Conservation (phyloP, 2,113 vertebrate species). For the Delphinus delphis region DNA sequence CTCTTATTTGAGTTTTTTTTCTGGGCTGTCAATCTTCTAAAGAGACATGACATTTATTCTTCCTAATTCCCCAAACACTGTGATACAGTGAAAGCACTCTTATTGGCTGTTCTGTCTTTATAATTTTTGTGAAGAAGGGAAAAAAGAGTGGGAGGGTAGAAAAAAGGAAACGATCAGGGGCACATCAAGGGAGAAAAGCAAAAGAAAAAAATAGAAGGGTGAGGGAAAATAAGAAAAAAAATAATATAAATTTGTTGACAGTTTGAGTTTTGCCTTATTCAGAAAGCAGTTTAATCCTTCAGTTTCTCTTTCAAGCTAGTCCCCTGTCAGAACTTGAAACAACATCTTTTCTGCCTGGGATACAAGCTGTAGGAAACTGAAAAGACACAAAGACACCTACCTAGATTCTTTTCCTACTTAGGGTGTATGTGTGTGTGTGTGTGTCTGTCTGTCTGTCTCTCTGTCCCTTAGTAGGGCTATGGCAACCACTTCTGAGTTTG, state of each 20-base stretch:
- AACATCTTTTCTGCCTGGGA: background rate
- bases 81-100: background rate
- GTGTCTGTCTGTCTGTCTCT: background rate
- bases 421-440: background rate
- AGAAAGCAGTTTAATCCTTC: slow-evolving; percentile 40
- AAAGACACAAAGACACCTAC: background rate
- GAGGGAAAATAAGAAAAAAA: slow-evolving; percentile 11
- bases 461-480: background rate
- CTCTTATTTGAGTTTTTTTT: background rate
- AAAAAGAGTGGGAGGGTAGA: background rate
- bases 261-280: slow-evolving; percentile 3
- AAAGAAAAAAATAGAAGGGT: background rate
- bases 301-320: slow-evolving; percentile 25
- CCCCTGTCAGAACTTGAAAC: slow-evolving; percentile 20
- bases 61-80: background rate
- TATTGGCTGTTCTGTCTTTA: background rate
- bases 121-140: background rate
- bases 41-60: background rate
- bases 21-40: background rate
- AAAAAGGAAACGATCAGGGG: background rate
- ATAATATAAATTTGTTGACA: background rate
- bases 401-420: background rate
- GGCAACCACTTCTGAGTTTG: background rate
- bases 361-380: background rate
- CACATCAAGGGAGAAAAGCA: background rate